Conservation (phyloP, 1,140 invertebrate species). For the Polyergus mexicanus region DNA sequence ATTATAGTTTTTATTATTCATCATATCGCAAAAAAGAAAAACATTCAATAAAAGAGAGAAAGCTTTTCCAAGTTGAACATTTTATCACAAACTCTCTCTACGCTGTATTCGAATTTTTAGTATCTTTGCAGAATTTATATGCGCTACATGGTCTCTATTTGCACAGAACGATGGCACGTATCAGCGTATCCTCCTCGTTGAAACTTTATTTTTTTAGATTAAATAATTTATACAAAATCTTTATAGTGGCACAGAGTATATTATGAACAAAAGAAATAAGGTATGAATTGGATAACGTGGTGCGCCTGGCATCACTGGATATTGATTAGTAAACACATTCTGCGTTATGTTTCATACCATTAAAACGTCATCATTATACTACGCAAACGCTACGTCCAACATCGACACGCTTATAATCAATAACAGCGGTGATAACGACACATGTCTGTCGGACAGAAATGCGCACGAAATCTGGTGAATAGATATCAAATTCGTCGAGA, state of each 20-base stretch:
- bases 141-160: conserved; percentile 47
- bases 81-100: conserved; percentile 18
- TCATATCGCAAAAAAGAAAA: conserved; percentile 27
- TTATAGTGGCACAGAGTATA: not conserved
- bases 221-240: conserved; percentile 41
- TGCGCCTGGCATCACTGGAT: not conserved
- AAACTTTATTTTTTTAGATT: conserved; percentile 49
- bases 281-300: not conserved
- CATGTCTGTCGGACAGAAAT: not conserved
- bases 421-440: conserved; percentile 44
- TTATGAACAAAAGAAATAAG: not conserved
- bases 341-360: conserved; percentile 32
- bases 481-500: conserved; percentile 59
- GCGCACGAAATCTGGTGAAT: conserved; percentile 61
- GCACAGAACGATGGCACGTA: conserved; percentile 52
- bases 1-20: conserved; percentile 58
- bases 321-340: conserved; percentile 31
- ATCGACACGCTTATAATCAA: conserved; percentile 45
- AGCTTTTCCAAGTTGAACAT: conserved; percentile 45
- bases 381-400: not conserved
- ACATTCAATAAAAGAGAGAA: conserved; percentile 15
- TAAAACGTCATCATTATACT: conserved; percentile 56
- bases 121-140: conserved; percentile 61
- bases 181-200: conserved; percentile 38
- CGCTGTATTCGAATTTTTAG: conserved; percentile 42